phyloP scores from a whole-genome alignment of 2,113 vertebrate genomes.

The Myotis lucifugus region DNA sequence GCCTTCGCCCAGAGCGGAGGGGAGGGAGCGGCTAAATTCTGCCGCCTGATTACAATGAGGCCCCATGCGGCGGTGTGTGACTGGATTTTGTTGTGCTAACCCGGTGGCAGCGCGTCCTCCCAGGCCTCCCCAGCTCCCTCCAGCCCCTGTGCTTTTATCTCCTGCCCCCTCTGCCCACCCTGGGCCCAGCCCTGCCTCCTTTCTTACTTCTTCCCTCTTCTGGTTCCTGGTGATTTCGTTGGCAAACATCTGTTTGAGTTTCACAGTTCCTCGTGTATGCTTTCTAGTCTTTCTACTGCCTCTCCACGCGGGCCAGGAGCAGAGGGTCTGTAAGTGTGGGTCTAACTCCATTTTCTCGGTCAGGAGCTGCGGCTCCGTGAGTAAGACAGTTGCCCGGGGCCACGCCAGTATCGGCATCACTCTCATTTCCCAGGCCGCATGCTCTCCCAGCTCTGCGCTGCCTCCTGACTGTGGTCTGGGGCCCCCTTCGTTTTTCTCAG shows the following conservation, averaged over 20 bases:
- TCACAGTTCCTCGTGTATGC: neutral
- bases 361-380: neutral
- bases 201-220: neutral
- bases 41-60: constrained; percentile 49
- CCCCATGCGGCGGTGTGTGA: constrained; percentile 43
- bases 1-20: neutral
- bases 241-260: neutral
- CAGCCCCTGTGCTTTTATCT: neutral
- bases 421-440: neutral
- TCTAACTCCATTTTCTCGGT: neutral
- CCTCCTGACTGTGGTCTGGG: neutral
- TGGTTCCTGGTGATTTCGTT: neutral
- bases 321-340: neutral
- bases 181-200: neutral
- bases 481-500: too few relatives aligned
- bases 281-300: neutral
- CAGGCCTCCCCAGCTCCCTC: neutral
- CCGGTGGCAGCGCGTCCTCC: neutral
- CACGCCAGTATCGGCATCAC: too few relatives aligned
- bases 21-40: constrained; percentile 14
- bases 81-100: constrained; percentile 52
- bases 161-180: neutral
- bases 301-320: neutral
- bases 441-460: too few relatives aligned
- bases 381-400: too few relatives aligned